These are phyloP conservation scores for Tauraco hartlaubi DNA, from an alignment of 2,797 vertebrate species.

Conservation along the genomic window DNA sequence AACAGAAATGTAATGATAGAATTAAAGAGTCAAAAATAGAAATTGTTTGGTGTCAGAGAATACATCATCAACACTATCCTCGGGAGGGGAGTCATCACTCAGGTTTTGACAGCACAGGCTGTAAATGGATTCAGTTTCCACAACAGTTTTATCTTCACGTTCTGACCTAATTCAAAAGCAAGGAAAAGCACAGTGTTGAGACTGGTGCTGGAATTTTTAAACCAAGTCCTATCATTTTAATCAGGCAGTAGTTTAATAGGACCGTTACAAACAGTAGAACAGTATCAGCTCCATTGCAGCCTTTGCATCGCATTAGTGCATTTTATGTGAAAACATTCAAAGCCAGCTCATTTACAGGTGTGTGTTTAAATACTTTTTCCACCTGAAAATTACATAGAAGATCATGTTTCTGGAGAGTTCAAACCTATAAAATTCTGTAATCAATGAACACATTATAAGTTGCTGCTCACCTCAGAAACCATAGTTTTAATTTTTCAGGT, in stretches of 20 bases:
- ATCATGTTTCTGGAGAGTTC: not conserved
- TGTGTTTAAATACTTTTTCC: not conserved
- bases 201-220: not conserved
- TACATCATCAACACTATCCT: not conserved
- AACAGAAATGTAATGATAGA: not conserved
- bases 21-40: conserved; percentile 35
- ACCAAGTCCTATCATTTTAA: not conserved
- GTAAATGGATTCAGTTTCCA: conserved; percentile 12
- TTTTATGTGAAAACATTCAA: not conserved
- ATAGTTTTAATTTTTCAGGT: not conserved
- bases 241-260: not conserved
- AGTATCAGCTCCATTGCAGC: not conserved
- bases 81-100: not conserved
- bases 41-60: conserved; percentile 9
- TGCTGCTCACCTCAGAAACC: not conserved
- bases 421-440: not conserved
- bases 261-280: not conserved
- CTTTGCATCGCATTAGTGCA: not conserved
- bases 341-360: not conserved
- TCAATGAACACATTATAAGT: not conserved
- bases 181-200: not conserved
- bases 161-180: conserved; percentile 9
- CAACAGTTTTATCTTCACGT: not conserved
- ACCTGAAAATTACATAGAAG: not conserved
- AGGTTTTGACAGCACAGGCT: conserved; percentile 31